Conservation (phyloP, 2,113 vertebrate species). For the Nannospalax galili region DNA sequence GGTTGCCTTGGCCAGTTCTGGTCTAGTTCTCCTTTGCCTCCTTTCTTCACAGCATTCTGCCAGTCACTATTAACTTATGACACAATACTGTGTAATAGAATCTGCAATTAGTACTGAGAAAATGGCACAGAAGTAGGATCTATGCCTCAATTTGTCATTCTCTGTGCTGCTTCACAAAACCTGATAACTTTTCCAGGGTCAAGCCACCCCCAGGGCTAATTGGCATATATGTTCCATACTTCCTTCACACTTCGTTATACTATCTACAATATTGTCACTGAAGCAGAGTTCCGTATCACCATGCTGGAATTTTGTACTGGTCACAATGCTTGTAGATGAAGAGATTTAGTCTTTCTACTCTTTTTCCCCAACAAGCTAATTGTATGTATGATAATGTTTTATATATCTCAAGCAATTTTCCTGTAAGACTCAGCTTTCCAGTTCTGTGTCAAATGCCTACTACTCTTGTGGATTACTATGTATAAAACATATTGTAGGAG, state of each 20-base stretch:
- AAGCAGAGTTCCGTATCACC: background rate
- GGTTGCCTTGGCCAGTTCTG: conserved; percentile 15
- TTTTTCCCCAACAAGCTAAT: background rate
- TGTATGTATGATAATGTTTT: conserved; percentile 27
- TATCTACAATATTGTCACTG: background rate
- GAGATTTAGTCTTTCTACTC: background rate
- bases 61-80: conserved; percentile 48
- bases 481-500: conserved; percentile 5
- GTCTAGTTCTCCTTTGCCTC: conserved; percentile 11
- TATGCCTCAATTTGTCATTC: background rate
- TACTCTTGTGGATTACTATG: conserved; percentile 6
- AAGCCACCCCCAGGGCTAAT: background rate
- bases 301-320: background rate
- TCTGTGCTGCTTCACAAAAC: conserved; percentile 28
- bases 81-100: conserved; percentile 2
- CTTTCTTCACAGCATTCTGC: conserved; percentile 24
- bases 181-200: background rate
- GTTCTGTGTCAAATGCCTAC: conserved; percentile 1
- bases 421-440: background rate
- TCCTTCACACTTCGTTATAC: background rate
- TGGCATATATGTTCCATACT: background rate
- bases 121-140: conserved; percentile 32
- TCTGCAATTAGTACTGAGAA: conserved; percentile 8
- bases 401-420: conserved; percentile 31
- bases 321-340: background rate